These are phyloP conservation scores for Orthosia cruda DNA, from an alignment of 2,888 invertebrate genomes.

Conservation along the genomic window DNA sequence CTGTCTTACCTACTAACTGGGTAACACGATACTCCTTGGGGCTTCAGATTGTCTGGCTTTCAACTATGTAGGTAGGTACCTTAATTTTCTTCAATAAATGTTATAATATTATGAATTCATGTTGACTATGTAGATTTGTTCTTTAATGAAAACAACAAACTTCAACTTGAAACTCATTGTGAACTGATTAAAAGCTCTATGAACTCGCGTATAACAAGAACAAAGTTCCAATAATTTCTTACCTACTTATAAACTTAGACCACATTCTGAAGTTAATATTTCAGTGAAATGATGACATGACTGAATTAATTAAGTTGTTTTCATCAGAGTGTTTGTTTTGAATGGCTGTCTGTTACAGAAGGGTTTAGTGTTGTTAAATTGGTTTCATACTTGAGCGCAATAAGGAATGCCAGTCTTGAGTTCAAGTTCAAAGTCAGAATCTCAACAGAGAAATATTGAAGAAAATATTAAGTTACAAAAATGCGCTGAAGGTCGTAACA, in stretches of 20 bases:
- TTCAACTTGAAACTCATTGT: neutral
- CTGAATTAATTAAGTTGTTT: slow-evolving; percentile 1
- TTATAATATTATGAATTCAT: too few relatives aligned
- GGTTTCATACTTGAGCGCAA: neutral
- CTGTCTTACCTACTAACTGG: too few relatives aligned
- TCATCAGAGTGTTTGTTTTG: slow-evolving; percentile 15
- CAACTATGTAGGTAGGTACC: too few relatives aligned
- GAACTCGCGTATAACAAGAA: neutral
- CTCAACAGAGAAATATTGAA: neutral
- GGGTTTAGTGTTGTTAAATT: slow-evolving; percentile 9
- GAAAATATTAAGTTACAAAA: neutral
- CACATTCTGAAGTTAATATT: neutral
- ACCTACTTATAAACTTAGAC: slow-evolving; percentile 2
- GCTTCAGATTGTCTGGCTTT: too few relatives aligned
- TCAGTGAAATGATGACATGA: slow-evolving; percentile 18
- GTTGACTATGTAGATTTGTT: neutral
- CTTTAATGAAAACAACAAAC: neutral
- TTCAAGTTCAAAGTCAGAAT: slow-evolving; percentile 17
- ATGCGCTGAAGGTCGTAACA: neutral
- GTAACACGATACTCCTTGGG: too few relatives aligned
- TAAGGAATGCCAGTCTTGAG: neutral
- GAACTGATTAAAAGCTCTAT: neutral
- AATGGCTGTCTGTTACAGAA: slow-evolving; percentile 26
- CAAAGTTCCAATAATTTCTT: slow-evolving; percentile 3
- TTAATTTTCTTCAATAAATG: too few relatives aligned